These are phyloP conservation scores for Epiblema foenella DNA, from an alignment of 2,888 invertebrate genomes.

Conservation along the genomic window DNA sequence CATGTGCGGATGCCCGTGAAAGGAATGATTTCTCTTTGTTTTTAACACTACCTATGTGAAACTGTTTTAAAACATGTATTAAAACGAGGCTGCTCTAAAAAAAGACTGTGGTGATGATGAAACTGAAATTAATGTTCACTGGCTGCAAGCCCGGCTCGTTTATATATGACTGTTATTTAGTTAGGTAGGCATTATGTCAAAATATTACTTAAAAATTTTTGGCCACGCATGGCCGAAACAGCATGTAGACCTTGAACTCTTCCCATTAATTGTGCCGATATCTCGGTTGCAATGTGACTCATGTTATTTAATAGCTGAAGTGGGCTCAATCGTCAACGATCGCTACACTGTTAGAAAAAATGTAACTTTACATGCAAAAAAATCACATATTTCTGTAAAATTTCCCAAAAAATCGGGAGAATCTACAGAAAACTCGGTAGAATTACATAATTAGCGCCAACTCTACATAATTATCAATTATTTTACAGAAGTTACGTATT, in stretches of 20 bases:
- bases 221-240: slow-evolving; percentile 45
- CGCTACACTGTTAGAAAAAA: too few relatives aligned
- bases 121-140: slow-evolving; percentile 36
- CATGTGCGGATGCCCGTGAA: slow-evolving; percentile 16
- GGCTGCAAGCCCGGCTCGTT: slow-evolving; percentile 5
- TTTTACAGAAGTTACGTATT: too few relatives aligned
- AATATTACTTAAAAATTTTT: slow-evolving; percentile 49
- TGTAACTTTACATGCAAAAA: too few relatives aligned
- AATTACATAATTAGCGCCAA: too few relatives aligned
- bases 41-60: background rate
- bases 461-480: too few relatives aligned
- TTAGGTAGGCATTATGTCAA: slow-evolving; percentile 30
- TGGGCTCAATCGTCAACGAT: slow-evolving; percentile 12
- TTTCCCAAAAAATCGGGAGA: too few relatives aligned
- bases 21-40: background rate
- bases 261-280: slow-evolving; percentile 43
- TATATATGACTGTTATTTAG: slow-evolving; percentile 17
- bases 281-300: slow-evolving; percentile 38
- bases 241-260: slow-evolving; percentile 48
- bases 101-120: slow-evolving; percentile 15
- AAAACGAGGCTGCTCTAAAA: background rate
- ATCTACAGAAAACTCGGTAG: too few relatives aligned
- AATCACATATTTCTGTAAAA: too few relatives aligned
- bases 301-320: slow-evolving; percentile 15
- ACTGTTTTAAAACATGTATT: background rate